Evolutionary conservation across 2,797 vertebrate genomes (phyloP), one percentile per base, ranked within the genome.

Genomic region (Macrochelys suwanniensis): DNA sequence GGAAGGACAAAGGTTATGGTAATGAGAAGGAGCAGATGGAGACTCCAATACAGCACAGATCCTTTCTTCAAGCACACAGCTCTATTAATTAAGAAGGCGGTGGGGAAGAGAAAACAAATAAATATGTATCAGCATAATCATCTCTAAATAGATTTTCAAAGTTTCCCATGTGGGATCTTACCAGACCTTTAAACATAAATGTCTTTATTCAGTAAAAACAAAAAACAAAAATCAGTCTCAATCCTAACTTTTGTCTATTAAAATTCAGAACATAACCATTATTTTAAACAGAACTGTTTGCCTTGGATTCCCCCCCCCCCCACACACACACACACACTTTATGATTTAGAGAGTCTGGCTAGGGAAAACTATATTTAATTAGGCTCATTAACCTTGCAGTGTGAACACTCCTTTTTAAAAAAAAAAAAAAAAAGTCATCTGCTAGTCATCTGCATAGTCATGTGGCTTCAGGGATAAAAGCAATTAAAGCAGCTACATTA

Each of bases 401-500:
- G 96, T 96, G 96, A 97, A 97, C 94, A 95, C 0, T 85, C 89
- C 89, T 94, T 87, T 85, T 96, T 92, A n/a, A n/a, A n/a, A n/a
- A n/a, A 95, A 96, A 94, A 28, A 94, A 26, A 89, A 96, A 95
- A 96, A 97, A 97, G 96, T 97, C 97, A 97, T 97, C 97, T 98
- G 97, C 93, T 97, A 97, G 95, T 97, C 97, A 97, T 97, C 97
- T 97, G 97, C 97, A 97, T 88, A 98, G 97, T 97, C 97, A 97
- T 97, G 96, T 97, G 95, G 96, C 96, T 98, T 96, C 97, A 91
- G 96, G 97, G 96, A 97, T 97, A 96, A 97, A 97, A 97, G 97
- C 97, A 98, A 98, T 98, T 97, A 98, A 97, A 97, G 96, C 97
- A 96, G 96, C 95, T 98, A 98, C 97, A 97, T 96, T 97, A 95